A percentile compares a stretch with the other conserved stretches of the same genome.
Evolutionary conservation across 2,113 vertebrate species (phyloP).

Genomic region (Climacteris rufus): DNA sequence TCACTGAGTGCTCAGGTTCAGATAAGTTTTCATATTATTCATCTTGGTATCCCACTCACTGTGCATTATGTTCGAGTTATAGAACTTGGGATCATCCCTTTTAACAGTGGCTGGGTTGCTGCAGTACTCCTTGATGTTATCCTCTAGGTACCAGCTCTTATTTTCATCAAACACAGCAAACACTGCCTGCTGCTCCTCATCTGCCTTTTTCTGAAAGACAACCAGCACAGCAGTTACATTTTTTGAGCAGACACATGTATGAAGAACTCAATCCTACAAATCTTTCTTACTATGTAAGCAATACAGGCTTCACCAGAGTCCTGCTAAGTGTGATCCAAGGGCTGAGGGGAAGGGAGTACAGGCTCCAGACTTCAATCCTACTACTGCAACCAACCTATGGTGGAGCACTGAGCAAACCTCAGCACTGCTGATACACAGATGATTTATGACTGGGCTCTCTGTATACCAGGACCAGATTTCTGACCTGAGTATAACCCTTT

Average conservation of each 20-base stretch:
- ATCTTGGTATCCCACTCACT: conserved; percentile 76
- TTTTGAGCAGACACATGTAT: neutral
- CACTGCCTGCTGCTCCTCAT: conserved; percentile 87
- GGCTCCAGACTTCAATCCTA: neutral
- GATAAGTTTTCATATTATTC: neutral
- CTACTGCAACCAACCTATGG: neutral
- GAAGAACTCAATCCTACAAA: neutral
- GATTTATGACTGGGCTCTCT: too few relatives aligned
- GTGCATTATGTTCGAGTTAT: conserved; percentile 91
- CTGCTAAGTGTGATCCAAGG: neutral
- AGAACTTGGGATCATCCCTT: conserved; percentile 82
- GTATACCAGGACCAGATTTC: neutral
- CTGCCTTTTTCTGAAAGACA: conserved; percentile 82
- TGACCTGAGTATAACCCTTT: neutral
- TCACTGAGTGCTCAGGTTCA: neutral
- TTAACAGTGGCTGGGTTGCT: conserved; percentile 76
- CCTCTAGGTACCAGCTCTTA: conserved; percentile 94
- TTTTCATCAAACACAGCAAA: conserved; percentile 94
- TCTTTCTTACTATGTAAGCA: neutral
- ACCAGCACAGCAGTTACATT: neutral
- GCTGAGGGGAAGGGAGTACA: neutral
- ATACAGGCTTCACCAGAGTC: neutral
- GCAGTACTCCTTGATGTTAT: conserved; percentile 84
- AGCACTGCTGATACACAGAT: neutral
- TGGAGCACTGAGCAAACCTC: neutral